Evolutionary conservation across 2,113 vertebrate species (phyloP).

Genomic region (Heteronetta atricapilla): DNA sequence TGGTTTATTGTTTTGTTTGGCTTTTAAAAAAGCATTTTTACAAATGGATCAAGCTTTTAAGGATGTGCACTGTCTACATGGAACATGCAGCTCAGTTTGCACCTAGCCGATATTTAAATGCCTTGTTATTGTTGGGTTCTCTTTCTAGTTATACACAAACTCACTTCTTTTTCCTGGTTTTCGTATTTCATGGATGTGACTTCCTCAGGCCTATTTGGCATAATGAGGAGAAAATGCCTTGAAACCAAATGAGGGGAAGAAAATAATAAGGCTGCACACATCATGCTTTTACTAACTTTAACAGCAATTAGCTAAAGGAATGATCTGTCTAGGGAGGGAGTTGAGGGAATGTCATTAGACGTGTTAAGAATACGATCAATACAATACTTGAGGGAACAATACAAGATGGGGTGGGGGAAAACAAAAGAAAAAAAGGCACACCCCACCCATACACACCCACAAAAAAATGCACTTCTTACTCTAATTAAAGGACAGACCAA

Average conservation of each 20-base stretch:
- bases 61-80: not conserved
- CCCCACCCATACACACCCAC: not conserved
- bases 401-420: not conserved
- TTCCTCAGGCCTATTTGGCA: not conserved
- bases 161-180: not conserved
- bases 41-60: not conserved
- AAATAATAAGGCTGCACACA: conserved; percentile 28
- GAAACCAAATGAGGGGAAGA: conserved; percentile 39
- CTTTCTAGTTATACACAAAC: not conserved
- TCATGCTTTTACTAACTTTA: conserved; percentile 41
- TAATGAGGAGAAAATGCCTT: conserved; percentile 14
- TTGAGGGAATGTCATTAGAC: not conserved
- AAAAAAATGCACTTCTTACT: not conserved
- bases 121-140: not conserved
- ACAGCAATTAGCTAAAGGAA: conserved; percentile 30
- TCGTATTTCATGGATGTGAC: not conserved
- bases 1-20: too few relatives aligned
- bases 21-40: not conserved
- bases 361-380: not conserved
- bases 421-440: not conserved
- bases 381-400: not conserved
- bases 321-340: not conserved
- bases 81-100: not conserved
- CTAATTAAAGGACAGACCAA: not conserved
- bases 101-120: not conserved